Evolutionary conservation across 2,888 invertebrate species (phyloP).

Genomic region (Caenorhabditis sp.): DNA sequence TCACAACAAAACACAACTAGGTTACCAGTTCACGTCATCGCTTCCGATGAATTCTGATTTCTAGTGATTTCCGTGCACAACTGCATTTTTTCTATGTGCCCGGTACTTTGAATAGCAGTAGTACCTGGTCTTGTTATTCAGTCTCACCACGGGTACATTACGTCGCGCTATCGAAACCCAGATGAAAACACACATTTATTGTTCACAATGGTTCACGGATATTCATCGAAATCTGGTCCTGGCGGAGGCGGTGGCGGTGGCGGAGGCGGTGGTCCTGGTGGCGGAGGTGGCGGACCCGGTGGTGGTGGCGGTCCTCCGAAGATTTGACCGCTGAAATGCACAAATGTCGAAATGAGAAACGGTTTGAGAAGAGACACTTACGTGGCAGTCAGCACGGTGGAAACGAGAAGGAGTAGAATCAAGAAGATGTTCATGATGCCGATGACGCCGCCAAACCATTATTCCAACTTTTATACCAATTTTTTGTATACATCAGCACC

Average conservation of each 20-base stretch:
- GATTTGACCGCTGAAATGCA: slow-evolving; percentile 1
- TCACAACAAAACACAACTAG: no score
- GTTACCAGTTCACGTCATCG: no score
- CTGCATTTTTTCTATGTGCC: no score
- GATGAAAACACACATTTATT: no score
- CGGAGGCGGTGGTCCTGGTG: slow-evolving; percentile 12
- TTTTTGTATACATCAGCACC: slow-evolving; percentile 2
- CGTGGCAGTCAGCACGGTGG: not conserved
- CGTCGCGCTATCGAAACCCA: no score
- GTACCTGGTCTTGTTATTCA: no score
- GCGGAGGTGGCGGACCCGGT: not conserved
- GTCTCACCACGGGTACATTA: no score
- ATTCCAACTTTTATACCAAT: slow-evolving; percentile 2
- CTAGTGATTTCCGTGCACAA: no score
- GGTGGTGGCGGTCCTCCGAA: slow-evolving; percentile 6
- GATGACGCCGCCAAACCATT: not conserved
- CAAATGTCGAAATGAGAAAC: not conserved
- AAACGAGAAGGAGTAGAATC: not conserved
- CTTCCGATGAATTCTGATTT: no score
- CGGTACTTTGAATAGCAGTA: no score
- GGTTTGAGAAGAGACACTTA: not conserved
- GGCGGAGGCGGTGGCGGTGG: slow-evolving; percentile 31
- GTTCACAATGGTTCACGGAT: no score
- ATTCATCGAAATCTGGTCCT: no score
- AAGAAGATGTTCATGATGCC: not conserved